Evolutionary conservation across 2,797 vertebrate species (phyloP), one percentile per base, ranked within the genome.

Genomic region (Micrastur ruficollis): DNA sequence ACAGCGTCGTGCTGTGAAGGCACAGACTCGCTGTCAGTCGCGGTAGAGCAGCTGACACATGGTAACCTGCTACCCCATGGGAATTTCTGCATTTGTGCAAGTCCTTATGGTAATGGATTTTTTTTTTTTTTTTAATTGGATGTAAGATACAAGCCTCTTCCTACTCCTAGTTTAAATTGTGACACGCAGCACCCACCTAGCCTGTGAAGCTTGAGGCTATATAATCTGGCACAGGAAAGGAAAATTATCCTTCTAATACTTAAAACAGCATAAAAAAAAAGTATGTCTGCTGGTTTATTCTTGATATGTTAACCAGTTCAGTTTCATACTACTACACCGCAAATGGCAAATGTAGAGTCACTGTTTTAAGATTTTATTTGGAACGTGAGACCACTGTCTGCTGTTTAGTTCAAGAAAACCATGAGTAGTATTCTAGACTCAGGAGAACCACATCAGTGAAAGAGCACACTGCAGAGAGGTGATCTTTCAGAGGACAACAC

Each of bases 21-120:
- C 49, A 8, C 17, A 22, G 49, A 6, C 49, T 61, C 0, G 3
- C 46, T 50, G 36, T 8, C 22, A 3, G 23, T 3, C 31, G 46
- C 1, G 38, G 26, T 4, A 7, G 26, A 52, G 46, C 68, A 27
- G 53, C 44, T 23, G 61, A 13, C 11, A 9, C 5, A 0, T 0
- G 18, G 46, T 40, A 5, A 23, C 7, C 17, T 53, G 63, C 56
- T 49, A 2, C 71, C 42, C 19, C 5, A 1, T 6, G 31, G 50
- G n/a, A 74, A 34, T 2, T 4, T 52, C 1, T 16, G 25, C 19
- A 0, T 40, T 71, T 53, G 50, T 46, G 44, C 72, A 40, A 17
- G 38, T 58, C 17, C 5, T 38, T 10, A 15, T 0, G 11, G 19
- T 22, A 61, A 36, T 6, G 34, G n/a, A 1, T 6, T 17, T 26